Evolutionary conservation across 30 jellyfish, hydroid and myxozoan genomes (phyloP).

Genomic region (Calvadosia cruxmelitensis): DNA sequence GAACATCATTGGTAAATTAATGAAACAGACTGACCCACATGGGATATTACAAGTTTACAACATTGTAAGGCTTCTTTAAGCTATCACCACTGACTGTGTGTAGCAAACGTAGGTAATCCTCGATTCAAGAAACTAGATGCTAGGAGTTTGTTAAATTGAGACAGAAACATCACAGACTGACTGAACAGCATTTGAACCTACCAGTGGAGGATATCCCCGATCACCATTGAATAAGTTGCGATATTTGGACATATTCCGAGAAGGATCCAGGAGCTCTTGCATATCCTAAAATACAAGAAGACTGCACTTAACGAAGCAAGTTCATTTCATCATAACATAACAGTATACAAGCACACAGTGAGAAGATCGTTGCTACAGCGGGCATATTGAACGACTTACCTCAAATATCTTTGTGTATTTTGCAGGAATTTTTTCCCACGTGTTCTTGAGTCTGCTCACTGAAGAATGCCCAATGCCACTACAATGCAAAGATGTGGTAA

Average conservation of each 20-base stretch:
- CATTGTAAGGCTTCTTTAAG: too few relatives aligned
- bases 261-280: conserved; percentile 83
- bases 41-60: too few relatives aligned
- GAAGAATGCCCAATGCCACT: conserved; percentile 92
- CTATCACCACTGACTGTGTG: too few relatives aligned
- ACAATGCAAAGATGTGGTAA: too few relatives aligned
- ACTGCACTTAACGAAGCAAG: not conserved
- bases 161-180: not conserved
- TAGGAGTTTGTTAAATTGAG: too few relatives aligned
- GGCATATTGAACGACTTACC: too few relatives aligned
- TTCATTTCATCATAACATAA: not conserved
- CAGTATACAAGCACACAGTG: not conserved
- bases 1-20: too few relatives aligned
- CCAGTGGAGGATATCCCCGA: conserved; percentile 92
- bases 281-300: conserved; percentile 37
- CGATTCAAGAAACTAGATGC: too few relatives aligned
- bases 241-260: conserved; percentile 93
- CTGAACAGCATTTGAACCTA: conserved; percentile 9
- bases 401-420: conserved; percentile 63
- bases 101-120: too few relatives aligned
- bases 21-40: too few relatives aligned
- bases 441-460: conserved; percentile 56
- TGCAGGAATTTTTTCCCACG: conserved; percentile 95
- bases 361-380: not conserved
- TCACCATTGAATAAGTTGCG: conserved; percentile 88